Base-by-base conservation (phyloP, 2,113 vertebrate genomes). In the Triplophysa rosa region DNA sequence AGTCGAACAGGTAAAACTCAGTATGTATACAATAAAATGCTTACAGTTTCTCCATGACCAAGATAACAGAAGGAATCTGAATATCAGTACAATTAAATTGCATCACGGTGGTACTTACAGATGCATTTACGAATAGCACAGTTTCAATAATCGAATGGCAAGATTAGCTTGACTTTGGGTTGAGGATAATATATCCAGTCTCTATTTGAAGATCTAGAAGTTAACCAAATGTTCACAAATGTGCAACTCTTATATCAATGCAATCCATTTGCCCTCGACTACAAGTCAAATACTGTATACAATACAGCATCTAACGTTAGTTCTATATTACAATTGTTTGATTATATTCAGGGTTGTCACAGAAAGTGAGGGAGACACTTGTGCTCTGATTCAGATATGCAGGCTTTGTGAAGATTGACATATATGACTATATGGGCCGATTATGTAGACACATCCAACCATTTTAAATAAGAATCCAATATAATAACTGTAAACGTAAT, bases 401-500 rank as follows among this genome's bases (percentile, higher is more conserved):
- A 19, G 52, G 47, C 2, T 12, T 54, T 13, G 29, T 12, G 67
- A 59, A 9, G 54, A 8, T 40, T 19, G 29, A 21, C n/a, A 42
- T 45, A 65, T 65, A 17, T 54, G 9, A 29, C 29, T 29, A 29
- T 29, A 4, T 29, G 29, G 29, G 67, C 16, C 29, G 23, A 29
- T 3, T 56, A 11, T 29, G 24, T 3, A 16, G 47, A 13, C 47
- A 70, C 49, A 56, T 37, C 26, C 11, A n/a, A 33, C 19, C 37
- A 8, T 17, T 42, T 45, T 2, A 16, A 33, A 13, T 33, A 37
- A n/a, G 19, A 56, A 21, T 56, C 49, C 17, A 56, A 4, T 54
- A 19, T 26, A 85, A 80, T 88, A 90, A 91, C 84, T 90, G 71
- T 87, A 87, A 82, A 87, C 87, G 89, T 91, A 90, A 89, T 90